These are phyloP conservation scores for Cyprinodon brontotheroides DNA, from an alignment of 2,113 vertebrate species.

Conservation along the genomic window DNA sequence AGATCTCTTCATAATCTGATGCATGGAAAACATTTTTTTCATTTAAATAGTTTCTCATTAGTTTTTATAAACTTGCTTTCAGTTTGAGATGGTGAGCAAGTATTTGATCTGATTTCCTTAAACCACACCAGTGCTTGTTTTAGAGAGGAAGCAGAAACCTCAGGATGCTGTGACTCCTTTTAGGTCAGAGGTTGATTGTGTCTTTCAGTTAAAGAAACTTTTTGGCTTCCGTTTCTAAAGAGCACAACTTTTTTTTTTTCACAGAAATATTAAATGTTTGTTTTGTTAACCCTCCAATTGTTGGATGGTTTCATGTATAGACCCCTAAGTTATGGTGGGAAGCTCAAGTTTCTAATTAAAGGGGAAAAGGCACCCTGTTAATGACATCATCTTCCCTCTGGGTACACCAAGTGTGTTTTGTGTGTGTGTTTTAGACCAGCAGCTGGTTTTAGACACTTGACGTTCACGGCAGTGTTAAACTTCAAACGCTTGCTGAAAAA, in stretches of 20 bases:
- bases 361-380: constrained; percentile 56
- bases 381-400: constrained; percentile 76
- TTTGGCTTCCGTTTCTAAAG: constrained; percentile 29
- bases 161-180: constrained; percentile 48
- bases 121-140: constrained; percentile 58
- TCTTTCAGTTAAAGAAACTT: constrained; percentile 47
- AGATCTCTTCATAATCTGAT: neutral
- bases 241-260: constrained; percentile 23
- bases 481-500: constrained; percentile 58
- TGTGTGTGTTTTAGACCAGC: constrained; percentile 41
- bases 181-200: constrained; percentile 53
- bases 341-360: constrained; percentile 79
- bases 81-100: constrained; percentile 10
- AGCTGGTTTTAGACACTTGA: constrained; percentile 74
- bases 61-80: constrained; percentile 9
- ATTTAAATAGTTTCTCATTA: constrained; percentile 15
- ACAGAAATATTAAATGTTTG: constrained; percentile 54
- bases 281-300: constrained; percentile 50
- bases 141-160: constrained; percentile 45
- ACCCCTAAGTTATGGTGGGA: constrained; percentile 59
- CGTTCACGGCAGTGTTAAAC: constrained; percentile 51
- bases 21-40: constrained; percentile 2
- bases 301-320: constrained; percentile 50
- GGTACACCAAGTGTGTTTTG: constrained; percentile 20
- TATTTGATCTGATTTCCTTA: constrained; percentile 44